A percentile compares a stretch with the other conserved stretches of the same genome.
Evolutionary conservation across 1,140 invertebrate species (phyloP).

Genomic region (Conus ventricosus): DNA sequence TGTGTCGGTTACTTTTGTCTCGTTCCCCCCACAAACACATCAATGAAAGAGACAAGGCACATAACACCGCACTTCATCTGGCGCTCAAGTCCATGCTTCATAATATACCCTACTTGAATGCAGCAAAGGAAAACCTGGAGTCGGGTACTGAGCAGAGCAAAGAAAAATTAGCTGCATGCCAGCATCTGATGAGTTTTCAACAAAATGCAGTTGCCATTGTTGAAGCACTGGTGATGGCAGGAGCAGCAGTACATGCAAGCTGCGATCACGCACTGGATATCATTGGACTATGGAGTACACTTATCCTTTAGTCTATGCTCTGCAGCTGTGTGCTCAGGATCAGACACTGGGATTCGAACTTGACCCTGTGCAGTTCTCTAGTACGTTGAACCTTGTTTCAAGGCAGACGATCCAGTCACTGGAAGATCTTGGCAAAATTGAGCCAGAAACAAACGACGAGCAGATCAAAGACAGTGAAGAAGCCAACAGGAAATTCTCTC

Average conservation of each 20-base stretch:
- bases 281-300: neutral
- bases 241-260: slow-evolving; percentile 46
- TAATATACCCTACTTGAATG: slow-evolving; percentile 50
- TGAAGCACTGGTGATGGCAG: slow-evolving; percentile 49
- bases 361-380: slow-evolving; percentile 11
- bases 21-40: slow-evolving; percentile 40
- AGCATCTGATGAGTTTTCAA: slow-evolving; percentile 42
- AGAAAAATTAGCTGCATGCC: neutral
- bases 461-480: neutral
- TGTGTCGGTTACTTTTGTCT: slow-evolving; percentile 52
- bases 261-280: slow-evolving; percentile 16
- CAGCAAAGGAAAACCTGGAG: slow-evolving; percentile 24
- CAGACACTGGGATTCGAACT: slow-evolving; percentile 36
- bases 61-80: slow-evolving; percentile 48
- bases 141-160: neutral
- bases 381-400: slow-evolving; percentile 32
- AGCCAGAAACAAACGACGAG: neutral
- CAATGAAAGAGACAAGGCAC: slow-evolving; percentile 46
- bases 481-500: slow-evolving; percentile 33
- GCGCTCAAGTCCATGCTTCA: slow-evolving; percentile 51
- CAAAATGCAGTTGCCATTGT: slow-evolving; percentile 50
- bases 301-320: slow-evolving; percentile 43
- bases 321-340: slow-evolving; percentile 45
- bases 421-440: neutral
- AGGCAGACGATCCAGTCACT: slow-evolving; percentile 26